Percentiles rank a stretch among this genome's conserved stretches.
Conservation (phyloP, 2,113 vertebrate genomes). For the Rana temporaria region DNA sequence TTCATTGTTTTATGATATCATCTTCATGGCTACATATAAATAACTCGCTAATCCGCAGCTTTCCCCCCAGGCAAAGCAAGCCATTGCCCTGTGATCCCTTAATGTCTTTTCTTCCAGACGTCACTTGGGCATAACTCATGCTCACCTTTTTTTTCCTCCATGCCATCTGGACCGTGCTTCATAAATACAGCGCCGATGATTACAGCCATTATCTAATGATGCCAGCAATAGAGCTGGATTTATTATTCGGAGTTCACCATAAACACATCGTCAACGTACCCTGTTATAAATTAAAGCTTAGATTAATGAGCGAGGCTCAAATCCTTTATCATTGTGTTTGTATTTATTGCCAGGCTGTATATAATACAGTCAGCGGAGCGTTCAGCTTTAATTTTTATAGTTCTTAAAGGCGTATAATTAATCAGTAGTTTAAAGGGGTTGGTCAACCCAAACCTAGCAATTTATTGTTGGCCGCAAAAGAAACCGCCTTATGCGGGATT, state of each 20-base stretch:
- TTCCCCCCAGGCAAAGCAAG: not conserved
- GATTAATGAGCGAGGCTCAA: not conserved
- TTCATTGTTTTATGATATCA: too few species aligned
- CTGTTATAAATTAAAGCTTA: not conserved
- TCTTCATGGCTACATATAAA: not conserved
- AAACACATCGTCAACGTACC: slow-evolving; percentile 2
- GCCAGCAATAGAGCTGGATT: not conserved
- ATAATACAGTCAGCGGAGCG: too few species aligned
- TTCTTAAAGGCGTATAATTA: too few species aligned
- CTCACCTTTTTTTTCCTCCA: not conserved
- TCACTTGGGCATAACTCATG: slow-evolving; percentile 16
- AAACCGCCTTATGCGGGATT: too few species aligned
- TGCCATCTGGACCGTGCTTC: slow-evolving; percentile 28
- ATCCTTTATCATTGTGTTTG: too few species aligned
- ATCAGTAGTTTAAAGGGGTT: too few species aligned
- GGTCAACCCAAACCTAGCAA: too few species aligned
- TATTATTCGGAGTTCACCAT: slow-evolving; percentile 9
- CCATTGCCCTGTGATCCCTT: not conserved
- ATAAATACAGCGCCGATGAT: slow-evolving; percentile 32
- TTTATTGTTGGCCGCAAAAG: too few species aligned
- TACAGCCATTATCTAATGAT: not conserved
- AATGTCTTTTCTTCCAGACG: not conserved
- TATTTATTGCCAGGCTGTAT: not conserved
- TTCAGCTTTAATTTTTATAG: too few species aligned
- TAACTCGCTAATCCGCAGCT: not conserved